Percentiles rank a stretch among this genome's conserved stretches.
Conservation (phyloP, 2,113 vertebrate species). For the Leptobrachium ailaonicum region DNA sequence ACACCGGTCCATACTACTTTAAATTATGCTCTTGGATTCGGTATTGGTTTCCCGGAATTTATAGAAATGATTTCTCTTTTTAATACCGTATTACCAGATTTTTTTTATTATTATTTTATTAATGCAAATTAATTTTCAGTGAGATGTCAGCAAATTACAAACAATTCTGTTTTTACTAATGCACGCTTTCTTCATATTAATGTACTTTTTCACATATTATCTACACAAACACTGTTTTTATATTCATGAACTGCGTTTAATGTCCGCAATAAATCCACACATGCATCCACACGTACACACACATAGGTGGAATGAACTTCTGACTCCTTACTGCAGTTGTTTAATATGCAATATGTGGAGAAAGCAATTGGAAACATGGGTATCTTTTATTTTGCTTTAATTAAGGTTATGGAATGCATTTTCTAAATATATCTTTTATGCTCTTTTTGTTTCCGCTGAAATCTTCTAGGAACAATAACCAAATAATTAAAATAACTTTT, state of each 20-base stretch:
- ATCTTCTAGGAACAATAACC: neutral
- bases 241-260: slow-evolving; percentile 16
- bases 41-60: neutral
- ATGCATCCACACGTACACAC: neutral
- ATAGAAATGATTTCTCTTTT: neutral
- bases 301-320: neutral
- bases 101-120: neutral
- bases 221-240: neutral
- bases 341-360: slow-evolving; percentile 18
- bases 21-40: neutral
- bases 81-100: neutral
- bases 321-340: slow-evolving; percentile 5
- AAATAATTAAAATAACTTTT: slow-evolving; percentile 8
- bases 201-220: slow-evolving; percentile 14
- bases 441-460: neutral
- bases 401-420: slow-evolving; percentile 18
- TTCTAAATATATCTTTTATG: slow-evolving; percentile 10
- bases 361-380: neutral
- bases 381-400: neutral
- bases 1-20: too few relatives aligned
- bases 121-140: slow-evolving; percentile 9
- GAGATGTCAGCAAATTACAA: neutral
- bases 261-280: neutral
- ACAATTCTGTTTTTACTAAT: slow-evolving; percentile 2
- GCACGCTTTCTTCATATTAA: slow-evolving; percentile 13